A percentile compares a stretch with the other conserved stretches of the same genome.
Conservation (phyloP, 2,797 vertebrate genomes). For the Lithobates pipiens region DNA sequence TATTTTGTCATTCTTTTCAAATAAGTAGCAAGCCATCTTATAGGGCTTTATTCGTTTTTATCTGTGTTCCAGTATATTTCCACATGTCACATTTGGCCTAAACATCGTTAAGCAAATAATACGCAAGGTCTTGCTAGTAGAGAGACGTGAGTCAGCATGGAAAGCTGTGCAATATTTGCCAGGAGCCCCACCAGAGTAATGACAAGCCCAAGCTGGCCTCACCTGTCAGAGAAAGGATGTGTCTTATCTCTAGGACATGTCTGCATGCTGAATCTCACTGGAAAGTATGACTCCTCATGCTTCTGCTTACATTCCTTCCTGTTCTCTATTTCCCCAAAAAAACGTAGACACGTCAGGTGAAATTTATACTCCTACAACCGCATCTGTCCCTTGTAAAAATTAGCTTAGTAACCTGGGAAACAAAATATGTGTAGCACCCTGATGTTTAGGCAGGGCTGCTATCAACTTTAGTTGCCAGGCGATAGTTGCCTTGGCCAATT, state of each 20-base stretch:
- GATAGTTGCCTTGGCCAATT: too few relatives aligned
- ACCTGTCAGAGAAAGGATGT: conserved; percentile 16
- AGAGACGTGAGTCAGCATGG: conserved; percentile 44
- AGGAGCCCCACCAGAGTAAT: conserved; percentile 8
- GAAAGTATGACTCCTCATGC: conserved; percentile 26
- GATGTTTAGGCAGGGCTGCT: too few relatives aligned
- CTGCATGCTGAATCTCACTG: conserved; percentile 4
- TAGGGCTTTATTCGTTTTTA: background rate
- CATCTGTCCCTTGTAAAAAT: background rate
- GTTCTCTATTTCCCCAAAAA: background rate
- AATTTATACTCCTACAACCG: background rate
- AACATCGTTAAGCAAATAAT: background rate
- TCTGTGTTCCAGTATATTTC: background rate
- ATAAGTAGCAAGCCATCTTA: background rate
- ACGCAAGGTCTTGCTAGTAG: background rate
- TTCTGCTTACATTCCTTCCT: background rate
- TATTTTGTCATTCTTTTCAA: background rate
- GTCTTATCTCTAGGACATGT: background rate
- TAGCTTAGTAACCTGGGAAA: background rate
- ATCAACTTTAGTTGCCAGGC: too few relatives aligned
- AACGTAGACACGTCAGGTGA: background rate
- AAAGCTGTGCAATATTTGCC: conserved; percentile 18
- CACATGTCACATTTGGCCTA: background rate
- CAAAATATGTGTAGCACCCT: background rate
- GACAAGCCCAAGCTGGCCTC: conserved; percentile 42